Evolutionary conservation across 2,797 vertebrate genomes (phyloP).

Genomic region (Micromesistius poutassou): DNA sequence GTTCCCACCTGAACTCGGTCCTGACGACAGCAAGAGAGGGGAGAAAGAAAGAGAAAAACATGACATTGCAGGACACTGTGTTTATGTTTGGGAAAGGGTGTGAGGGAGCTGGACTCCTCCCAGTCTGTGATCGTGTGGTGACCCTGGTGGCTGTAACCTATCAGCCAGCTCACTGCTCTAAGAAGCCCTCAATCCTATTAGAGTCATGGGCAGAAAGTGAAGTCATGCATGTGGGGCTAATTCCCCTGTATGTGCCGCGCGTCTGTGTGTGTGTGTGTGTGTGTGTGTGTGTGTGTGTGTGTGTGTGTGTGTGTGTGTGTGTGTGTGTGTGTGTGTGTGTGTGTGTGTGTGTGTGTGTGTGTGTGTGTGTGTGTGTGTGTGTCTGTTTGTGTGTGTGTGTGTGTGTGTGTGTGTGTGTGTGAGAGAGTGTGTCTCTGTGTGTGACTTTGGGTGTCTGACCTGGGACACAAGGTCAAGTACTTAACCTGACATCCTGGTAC

Average conservation of each 20-base stretch:
- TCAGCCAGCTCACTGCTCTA: conserved; percentile 43
- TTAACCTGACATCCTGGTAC: not conserved
- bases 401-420: conserved; percentile 4
- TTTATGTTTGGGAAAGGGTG: conserved; percentile 1
- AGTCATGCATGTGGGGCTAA: conserved; percentile 13
- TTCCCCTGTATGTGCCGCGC: conserved; percentile 16
- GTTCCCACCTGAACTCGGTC: conserved; percentile 70
- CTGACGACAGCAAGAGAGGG: conserved; percentile 51
- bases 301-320: conserved; percentile 12
- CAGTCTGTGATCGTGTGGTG: conserved; percentile 26
- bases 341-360: conserved; percentile 16
- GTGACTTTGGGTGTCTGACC: conserved; percentile 12
- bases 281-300: conserved; percentile 15
- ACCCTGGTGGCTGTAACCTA: conserved; percentile 37
- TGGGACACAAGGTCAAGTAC: conserved; percentile 15
- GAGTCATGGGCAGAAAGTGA: conserved; percentile 16
- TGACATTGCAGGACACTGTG: not conserved
- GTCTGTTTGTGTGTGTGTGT: not conserved
- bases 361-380: not conserved
- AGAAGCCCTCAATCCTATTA: conserved; percentile 59
- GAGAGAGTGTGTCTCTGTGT: not conserved
- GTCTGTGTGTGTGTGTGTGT: conserved; percentile 24
- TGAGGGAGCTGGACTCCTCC: conserved; percentile 3
- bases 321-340: conserved; percentile 9
- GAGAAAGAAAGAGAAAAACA: conserved; percentile 11